Evolutionary conservation across 2,797 vertebrate genomes (phyloP).

Genomic region (Poecilia picta): DNA sequence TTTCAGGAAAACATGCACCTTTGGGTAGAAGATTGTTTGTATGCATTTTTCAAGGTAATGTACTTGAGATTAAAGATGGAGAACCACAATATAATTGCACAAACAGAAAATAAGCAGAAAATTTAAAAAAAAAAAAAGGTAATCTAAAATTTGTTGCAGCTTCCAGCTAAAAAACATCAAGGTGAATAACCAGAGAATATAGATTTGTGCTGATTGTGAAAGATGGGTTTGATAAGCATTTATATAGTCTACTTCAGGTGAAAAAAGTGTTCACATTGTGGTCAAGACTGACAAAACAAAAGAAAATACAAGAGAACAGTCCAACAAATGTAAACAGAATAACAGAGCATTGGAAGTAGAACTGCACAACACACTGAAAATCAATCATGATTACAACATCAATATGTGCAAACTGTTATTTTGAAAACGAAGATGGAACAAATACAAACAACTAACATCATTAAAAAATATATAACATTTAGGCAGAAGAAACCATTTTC

Average conservation of each 20-base stretch:
- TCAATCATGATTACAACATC: too few species aligned
- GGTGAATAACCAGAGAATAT: background rate
- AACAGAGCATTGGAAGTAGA: background rate
- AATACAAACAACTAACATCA: background rate
- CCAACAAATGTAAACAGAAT: background rate
- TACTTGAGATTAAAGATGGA: background rate
- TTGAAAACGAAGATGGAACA: background rate
- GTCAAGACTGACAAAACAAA: background rate
- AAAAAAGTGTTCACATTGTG: background rate
- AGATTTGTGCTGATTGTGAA: background rate
- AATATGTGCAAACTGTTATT: background rate
- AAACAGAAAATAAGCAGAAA: background rate
- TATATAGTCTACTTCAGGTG: background rate
- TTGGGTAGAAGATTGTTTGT: background rate
- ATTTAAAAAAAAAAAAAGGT: background rate
- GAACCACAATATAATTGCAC: background rate
- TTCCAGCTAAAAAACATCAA: background rate
- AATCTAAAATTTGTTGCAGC: background rate
- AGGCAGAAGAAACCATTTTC: background rate
- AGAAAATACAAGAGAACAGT: background rate
- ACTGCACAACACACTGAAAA: background rate
- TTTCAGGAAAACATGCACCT: background rate
- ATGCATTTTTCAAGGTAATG: background rate
- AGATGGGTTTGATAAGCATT: background rate
- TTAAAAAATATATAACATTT: background rate